These are phyloP conservation scores for Esox niger DNA, from an alignment of 2,113 vertebrate species.

Conservation along the genomic window DNA sequence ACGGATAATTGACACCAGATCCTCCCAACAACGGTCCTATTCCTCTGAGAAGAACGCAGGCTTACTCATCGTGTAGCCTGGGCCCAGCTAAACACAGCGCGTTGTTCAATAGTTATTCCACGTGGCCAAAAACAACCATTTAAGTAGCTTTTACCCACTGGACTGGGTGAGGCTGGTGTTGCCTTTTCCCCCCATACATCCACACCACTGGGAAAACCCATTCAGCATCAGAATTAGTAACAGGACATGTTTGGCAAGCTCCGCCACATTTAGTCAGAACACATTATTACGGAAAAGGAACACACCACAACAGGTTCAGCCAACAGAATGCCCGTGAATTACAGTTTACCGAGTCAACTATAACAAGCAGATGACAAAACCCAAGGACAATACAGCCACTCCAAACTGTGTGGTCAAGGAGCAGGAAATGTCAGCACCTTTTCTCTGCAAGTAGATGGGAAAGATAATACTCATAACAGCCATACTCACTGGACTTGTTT, in stretches of 20 bases:
- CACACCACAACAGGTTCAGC: too few relatives aligned
- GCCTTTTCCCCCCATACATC: slow-evolving; percentile 6
- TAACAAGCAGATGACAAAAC: too few relatives aligned
- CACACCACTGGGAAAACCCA: slow-evolving; percentile 12
- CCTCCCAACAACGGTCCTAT: slow-evolving; percentile 27
- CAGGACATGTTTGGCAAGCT: slow-evolving; percentile 58
- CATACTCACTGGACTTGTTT: slow-evolving; percentile 31
- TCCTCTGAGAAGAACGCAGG: slow-evolving; percentile 31
- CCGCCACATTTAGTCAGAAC: slow-evolving; percentile 44
- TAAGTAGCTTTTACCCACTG: background rate
- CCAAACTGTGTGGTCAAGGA: too few relatives aligned
- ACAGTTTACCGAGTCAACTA: too few relatives aligned
- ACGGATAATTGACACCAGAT: slow-evolving; percentile 58
- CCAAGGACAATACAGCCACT: too few relatives aligned
- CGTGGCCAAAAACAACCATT: too few relatives aligned
- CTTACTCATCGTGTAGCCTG: background rate
- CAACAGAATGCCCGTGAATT: too few relatives aligned
- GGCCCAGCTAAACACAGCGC: background rate
- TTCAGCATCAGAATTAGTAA: slow-evolving; percentile 32
- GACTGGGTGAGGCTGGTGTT: background rate
- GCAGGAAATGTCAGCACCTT: too few relatives aligned
- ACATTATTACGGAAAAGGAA: background rate
- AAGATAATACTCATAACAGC: slow-evolving; percentile 14
- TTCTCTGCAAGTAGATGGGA: too few relatives aligned
- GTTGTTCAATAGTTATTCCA: background rate